Evolutionary conservation across 2,888 invertebrate genomes (phyloP).

Genomic region (Nebria brevicollis): DNA sequence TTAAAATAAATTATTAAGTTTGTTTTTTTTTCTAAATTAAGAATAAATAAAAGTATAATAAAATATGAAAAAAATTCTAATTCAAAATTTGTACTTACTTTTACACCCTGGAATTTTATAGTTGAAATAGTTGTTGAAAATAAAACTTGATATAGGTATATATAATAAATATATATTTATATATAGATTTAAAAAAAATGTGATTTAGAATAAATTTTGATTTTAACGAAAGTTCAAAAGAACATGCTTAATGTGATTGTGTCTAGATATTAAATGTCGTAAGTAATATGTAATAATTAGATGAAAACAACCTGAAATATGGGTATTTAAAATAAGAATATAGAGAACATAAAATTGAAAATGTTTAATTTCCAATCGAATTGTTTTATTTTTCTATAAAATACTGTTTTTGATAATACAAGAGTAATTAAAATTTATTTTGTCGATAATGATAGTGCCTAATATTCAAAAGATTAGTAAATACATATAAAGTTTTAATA

Average conservation of each 20-base stretch:
- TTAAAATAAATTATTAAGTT: background rate
- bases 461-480: background rate
- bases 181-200: background rate
- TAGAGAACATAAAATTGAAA: constrained; percentile 26
- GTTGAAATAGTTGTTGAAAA: constrained; percentile 34
- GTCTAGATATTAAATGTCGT: background rate
- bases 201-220: background rate
- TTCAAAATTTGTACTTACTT: constrained; percentile 42
- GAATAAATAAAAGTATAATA: constrained; percentile 18
- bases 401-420: constrained; percentile 24
- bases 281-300: constrained; percentile 18
- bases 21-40: background rate
- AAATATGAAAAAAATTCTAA: constrained; percentile 25
- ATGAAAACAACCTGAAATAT: constrained; percentile 34
- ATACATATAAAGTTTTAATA: background rate
- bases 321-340: constrained; percentile 35
- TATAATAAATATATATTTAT: constrained; percentile 10
- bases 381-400: constrained; percentile 25
- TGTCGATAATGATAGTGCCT: background rate
- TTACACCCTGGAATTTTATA: constrained; percentile 23
- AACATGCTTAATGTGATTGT: background rate
- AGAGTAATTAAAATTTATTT: constrained; percentile 3
- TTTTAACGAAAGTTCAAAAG: background rate
- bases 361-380: constrained; percentile 30
- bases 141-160: background rate